Conservation (phyloP, 2,113 vertebrate genomes). For the Peromyscus maniculatus region DNA sequence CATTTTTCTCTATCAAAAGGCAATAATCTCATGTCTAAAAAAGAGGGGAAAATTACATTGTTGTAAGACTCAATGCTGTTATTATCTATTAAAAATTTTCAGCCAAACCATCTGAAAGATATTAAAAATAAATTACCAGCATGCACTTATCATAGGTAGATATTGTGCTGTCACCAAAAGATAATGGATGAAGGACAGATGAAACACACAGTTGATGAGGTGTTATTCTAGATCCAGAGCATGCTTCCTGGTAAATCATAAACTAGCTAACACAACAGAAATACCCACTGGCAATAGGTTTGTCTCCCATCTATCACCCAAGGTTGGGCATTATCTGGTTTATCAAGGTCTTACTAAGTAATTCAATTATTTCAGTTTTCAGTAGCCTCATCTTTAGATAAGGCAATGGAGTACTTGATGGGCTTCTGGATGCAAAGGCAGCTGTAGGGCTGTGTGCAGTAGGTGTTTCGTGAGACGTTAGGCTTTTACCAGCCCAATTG, state of each 20-base stretch:
- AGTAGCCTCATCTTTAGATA: background rate
- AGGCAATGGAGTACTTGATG: background rate
- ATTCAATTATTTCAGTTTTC: slow-evolving; percentile 28
- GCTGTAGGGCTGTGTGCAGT: background rate
- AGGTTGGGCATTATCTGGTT: background rate
- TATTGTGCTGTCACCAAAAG: slow-evolving; percentile 70
- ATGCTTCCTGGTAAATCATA: slow-evolving; percentile 31
- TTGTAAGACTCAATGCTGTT: slow-evolving; percentile 62
- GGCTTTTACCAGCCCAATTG: background rate
- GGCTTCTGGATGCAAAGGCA: background rate
- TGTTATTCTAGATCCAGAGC: slow-evolving; percentile 43
- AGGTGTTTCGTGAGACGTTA: background rate
- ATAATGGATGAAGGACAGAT: slow-evolving; percentile 69
- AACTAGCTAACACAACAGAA: slow-evolving; percentile 62
- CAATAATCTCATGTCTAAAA: slow-evolving; percentile 60
- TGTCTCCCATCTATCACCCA: background rate
- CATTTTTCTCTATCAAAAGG: slow-evolving; percentile 57
- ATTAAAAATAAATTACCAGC: slow-evolving; percentile 79
- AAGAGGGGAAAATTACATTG: slow-evolving; percentile 58
- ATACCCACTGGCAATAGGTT: background rate
- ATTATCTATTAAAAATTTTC: slow-evolving; percentile 76
- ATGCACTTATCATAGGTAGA: slow-evolving; percentile 67
- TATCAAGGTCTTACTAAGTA: slow-evolving; percentile 38
- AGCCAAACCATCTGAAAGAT: slow-evolving; percentile 67
- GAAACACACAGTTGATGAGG: slow-evolving; percentile 1